Conservation (phyloP, 1,140 invertebrate genomes). For the Leucophenga varia region DNA sequence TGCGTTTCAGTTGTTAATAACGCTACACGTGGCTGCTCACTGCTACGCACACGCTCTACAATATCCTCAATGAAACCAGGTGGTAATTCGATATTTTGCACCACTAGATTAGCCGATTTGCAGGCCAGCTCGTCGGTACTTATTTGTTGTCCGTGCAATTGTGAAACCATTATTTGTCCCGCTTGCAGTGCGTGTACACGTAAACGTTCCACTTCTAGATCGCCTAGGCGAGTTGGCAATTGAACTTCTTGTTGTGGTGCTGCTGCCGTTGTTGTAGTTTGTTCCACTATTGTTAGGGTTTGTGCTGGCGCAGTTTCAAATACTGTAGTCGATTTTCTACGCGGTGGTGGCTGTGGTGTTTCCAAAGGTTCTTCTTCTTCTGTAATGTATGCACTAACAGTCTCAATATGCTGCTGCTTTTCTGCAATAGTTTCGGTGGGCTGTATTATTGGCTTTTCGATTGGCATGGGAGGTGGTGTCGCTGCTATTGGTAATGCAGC, state of each 20-base stretch:
- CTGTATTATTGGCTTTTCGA: constrained; percentile 27
- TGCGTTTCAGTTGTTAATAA: constrained; percentile 40
- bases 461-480: constrained; percentile 30
- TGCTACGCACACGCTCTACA: constrained; percentile 51
- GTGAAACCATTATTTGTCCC: constrained; percentile 74
- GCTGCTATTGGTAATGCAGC: constrained; percentile 5
- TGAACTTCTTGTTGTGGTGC: constrained; percentile 14
- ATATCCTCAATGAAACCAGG: constrained; percentile 66
- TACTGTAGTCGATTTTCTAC: constrained; percentile 39
- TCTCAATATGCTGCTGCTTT: constrained; percentile 15
- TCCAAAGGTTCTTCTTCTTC: constrained; percentile 11
- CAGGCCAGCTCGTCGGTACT: constrained; percentile 60
- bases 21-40: constrained; percentile 33
- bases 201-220: constrained; percentile 74
- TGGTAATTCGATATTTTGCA: constrained; percentile 67
- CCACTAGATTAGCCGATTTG: constrained; percentile 63
- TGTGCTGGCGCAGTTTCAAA: constrained; percentile 23
- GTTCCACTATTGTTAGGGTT: constrained; percentile 24
- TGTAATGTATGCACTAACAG: neutral
- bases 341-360: constrained; percentile 40
- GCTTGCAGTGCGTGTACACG: constrained; percentile 76
- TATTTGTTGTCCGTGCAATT: constrained; percentile 72
- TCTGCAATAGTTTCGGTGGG: constrained; percentile 21
- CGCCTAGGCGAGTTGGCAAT: constrained; percentile 58
- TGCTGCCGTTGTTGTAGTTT: constrained; percentile 17